phyloP scores from a whole-genome alignment of 2,113 vertebrate genomes.

The Prionailurus viverrinus region DNA sequence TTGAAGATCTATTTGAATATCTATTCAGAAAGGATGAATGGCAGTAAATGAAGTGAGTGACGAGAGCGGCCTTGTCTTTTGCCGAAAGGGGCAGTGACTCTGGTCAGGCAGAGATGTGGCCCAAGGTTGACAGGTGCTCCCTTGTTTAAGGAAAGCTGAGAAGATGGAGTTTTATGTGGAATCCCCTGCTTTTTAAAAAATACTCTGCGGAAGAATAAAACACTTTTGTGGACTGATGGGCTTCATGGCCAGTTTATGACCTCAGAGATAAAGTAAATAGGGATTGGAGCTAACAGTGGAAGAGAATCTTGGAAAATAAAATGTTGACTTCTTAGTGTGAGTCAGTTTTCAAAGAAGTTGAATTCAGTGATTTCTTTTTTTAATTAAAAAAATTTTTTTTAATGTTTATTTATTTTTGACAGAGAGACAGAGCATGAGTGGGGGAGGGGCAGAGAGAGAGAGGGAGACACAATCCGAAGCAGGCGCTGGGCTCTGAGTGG shows the following conservation, averaged over 20 bases:
- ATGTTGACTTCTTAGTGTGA: background rate
- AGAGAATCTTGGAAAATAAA: background rate
- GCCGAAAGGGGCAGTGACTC: background rate
- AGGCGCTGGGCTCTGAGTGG: too few relatives aligned
- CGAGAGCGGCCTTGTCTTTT: background rate
- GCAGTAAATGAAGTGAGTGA: background rate
- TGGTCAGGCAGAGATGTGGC: background rate
- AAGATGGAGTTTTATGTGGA: background rate
- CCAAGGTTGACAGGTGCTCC: background rate
- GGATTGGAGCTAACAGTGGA: background rate
- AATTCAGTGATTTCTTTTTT: background rate
- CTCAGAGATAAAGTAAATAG: background rate
- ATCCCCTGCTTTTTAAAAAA: slow-evolving; percentile 3
- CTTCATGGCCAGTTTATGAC: background rate
- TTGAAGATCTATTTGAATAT: background rate
- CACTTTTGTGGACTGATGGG: background rate
- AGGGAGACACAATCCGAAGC: too few relatives aligned
- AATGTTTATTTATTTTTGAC: background rate
- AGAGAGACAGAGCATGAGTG: too few relatives aligned
- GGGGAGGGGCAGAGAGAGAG: too few relatives aligned
- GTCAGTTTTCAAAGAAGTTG: slow-evolving; percentile 49
- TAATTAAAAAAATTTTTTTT: too few relatives aligned
- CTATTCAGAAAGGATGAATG: background rate
- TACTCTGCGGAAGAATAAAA: background rate
- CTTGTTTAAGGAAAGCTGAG: background rate